Base-by-base conservation (phyloP, 2,113 vertebrate genomes). In the Actenoides hombroni region DNA sequence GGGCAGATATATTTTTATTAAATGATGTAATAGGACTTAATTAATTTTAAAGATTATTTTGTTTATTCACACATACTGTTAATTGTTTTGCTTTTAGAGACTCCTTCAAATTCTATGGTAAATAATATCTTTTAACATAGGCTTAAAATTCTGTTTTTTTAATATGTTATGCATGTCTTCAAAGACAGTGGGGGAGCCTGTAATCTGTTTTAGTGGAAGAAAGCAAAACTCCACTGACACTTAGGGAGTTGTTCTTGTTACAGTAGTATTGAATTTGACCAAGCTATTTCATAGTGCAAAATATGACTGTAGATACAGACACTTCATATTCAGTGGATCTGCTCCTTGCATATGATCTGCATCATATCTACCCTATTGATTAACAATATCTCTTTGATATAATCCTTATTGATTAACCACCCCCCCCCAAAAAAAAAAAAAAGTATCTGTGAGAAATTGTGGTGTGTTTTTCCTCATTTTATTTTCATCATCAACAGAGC, bases 361-460 rank as follows among this genome's bases (percentile, higher is more conserved):
- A 25, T 48, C 18, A 11, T 46, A 67, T 49, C 28, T 89, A 67
- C 17, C 64, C 13, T 46, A 24, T 26, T 83, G 56, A 57, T 74
- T 54, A 33, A 71, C 39, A 79, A 46, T 23, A 51, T 84, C 31
- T 49, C 3, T n/a, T 87, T 82, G 54, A 29, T 85, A 28, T 68
- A 87, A 28, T 76, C 33, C 19, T 78, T 61, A 40, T 40, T 80
- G 3, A 3, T 90, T 77, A 91, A 86, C 86, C 13, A 6, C 70
- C 19, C 24, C 15, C 9, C 67, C 16, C 24, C 11, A 51, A 51
- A 44, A 21, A 25, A 6, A 3, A 1, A 37, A 39, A 46, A 40
- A 29, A 60, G 6, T 20, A 9, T 70, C 25, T 0, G 0, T 78
- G n/a, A 78, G 59, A 89, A 15, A 29, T 2, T 42, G 28, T 37